phyloP scores from a whole-genome alignment of 1,140 invertebrate species.

The Oncopodura yosiiana region DNA sequence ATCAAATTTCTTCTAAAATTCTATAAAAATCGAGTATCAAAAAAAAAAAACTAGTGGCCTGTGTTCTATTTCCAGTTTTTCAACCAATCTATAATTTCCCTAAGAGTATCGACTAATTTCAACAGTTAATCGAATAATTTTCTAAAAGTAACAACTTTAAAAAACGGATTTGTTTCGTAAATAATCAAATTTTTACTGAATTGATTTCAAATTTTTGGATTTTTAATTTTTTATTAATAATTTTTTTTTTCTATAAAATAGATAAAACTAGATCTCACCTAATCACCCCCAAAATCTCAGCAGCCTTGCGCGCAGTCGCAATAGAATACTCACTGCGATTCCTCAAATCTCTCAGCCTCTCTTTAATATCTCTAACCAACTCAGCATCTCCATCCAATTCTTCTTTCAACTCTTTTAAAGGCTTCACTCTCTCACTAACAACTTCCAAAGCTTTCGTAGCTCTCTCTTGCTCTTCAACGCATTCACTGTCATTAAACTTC shows the following conservation, averaged over 20 bases:
- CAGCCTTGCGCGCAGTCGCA: conserved; percentile 51
- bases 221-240: background rate
- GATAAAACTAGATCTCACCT: conserved; percentile 32
- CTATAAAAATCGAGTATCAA: no score
- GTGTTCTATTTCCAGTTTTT: no score
- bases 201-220: no score
- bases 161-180: no score
- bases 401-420: conserved; percentile 52
- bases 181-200: no score
- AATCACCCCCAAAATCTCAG: conserved; percentile 50
- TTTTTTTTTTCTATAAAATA: background rate
- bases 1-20: no score
- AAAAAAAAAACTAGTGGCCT: no score
- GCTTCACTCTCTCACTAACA: conserved; percentile 54
- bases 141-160: no score
- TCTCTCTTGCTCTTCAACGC: conserved; percentile 48
- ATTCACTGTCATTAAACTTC: conserved; percentile 45
- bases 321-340: conserved; percentile 54
- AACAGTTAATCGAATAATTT: no score
- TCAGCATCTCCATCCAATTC: conserved; percentile 47
- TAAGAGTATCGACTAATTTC: no score
- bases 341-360: conserved; percentile 60
- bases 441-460: conserved; percentile 55
- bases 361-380: conserved; percentile 51
- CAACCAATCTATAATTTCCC: no score